Base-by-base conservation (phyloP, 2,113 vertebrate species). In the Corythaixoides concolor region DNA sequence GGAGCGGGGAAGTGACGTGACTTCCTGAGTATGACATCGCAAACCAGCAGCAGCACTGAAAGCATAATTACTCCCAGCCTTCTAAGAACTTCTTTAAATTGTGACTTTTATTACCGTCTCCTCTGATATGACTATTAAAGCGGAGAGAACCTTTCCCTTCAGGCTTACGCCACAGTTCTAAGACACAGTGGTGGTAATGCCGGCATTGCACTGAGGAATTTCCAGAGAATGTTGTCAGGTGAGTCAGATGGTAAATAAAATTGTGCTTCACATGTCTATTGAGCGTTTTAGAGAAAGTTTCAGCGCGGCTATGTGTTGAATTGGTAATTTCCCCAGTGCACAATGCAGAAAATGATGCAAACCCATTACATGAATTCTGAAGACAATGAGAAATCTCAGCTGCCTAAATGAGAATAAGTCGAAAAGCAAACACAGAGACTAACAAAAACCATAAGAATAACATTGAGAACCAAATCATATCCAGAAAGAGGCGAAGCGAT, bases 321-420 rank as follows among this genome's bases (percentile, higher is more conserved):
- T 30, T 50, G 64, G 8, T 74, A 9, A 94, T 81, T 94, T 78
- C 90, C 80, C 77, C 68, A 69, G 87, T 41, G 69, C 68, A 81
- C 69, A 19, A 58, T 20, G 67, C 70, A 93, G 84, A 94, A 93
- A 87, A 95, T 17, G 18, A 90, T 70, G 86, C 76, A 92, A 92
- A 89, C n/a, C n/a, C 50, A 50, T 77, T 69, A 80, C 28, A 35
- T 6, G 89, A 74, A 84, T 87, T 93, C 77, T 84, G 76, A 86
- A 94, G 89, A 94, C 93, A 85, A 89, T 56, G 84, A 94, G 89
- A 94, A 93, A 91, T 78, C 52, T 95, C 84, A 82, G 77, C 53
- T 86, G 73, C 84, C 80, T 93, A 68, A 72, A 87, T 81, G 60
- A 89, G 69, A 81, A 37, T 35, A 90, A 70, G 83, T 67, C 41